Evolutionary conservation across 2,797 vertebrate species (phyloP), one percentile per base, ranked within the genome.

Genomic region (Amniataba percoides): DNA sequence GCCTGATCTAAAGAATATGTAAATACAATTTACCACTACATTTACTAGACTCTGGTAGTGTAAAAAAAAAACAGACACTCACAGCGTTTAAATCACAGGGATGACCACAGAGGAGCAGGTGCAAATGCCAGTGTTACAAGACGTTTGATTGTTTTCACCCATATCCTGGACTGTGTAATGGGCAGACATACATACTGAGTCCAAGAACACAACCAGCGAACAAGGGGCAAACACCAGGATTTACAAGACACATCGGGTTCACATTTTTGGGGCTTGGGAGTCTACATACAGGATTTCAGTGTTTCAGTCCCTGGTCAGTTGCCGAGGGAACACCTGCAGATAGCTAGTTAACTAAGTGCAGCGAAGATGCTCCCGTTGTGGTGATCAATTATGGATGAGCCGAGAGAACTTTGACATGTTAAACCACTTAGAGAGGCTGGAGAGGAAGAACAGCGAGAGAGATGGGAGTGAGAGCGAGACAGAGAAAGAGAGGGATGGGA

Each of bases 361-460:
- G 93, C 31, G 82, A 89, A 90, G 93, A 94, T 90, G 91, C 88
- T 88, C 82, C 89, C 88, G 78, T 89, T 87, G 90, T 86, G 87
- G 75, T 65, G 78, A 95, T 95, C 92, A 95, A 95, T 95, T 94
- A 96, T 95, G 93, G 90, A 96, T 95, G 94, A 92, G 84, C 85
- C 9, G 85, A 93, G 93, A 91, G 91, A 94, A 95, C 93, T 94
- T 93, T 91, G 92, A 95, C 95, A 95, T 95, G 94, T 93, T 93
- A 95, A 95, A 95, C 93, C 95, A 95, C 94, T 96, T 95, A 95
- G 92, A 93, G 89, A 64, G 89, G 83, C 82, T 83, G 85, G 83
- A 85, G 86, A 81, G 69, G 85, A 92, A 84, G 83, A 91, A 82
- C 79, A 82, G 85, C 64, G 53, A 53, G 80, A 86, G 85, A 85